Percentiles rank a stretch among this genome's conserved stretches.
These are phyloP conservation scores for Mythimna loreyi DNA, from an alignment of 2,888 invertebrate genomes.

Conservation along the genomic window DNA sequence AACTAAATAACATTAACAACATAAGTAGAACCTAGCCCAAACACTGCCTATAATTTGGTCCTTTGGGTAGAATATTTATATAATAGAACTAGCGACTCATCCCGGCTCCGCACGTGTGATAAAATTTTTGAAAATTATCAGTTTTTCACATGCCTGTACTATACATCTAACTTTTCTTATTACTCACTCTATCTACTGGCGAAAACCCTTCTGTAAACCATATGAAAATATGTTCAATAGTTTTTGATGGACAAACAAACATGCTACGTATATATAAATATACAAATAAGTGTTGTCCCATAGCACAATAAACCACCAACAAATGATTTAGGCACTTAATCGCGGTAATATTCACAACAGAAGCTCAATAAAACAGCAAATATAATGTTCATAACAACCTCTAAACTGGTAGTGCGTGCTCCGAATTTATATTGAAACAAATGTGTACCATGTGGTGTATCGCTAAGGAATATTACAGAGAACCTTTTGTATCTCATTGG, in stretches of 20 bases:
- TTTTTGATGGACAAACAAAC: too few relatives aligned
- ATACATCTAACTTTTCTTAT: too few relatives aligned
- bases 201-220: too few relatives aligned
- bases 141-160: too few relatives aligned
- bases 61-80: too few relatives aligned
- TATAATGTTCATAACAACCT: slow-evolving; percentile 53
- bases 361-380: slow-evolving; percentile 55
- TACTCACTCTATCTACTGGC: too few relatives aligned
- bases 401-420: slow-evolving; percentile 57
- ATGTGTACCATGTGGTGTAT: slow-evolving; percentile 31
- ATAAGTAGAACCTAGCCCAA: too few relatives aligned
- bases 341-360: slow-evolving; percentile 19
- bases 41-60: too few relatives aligned
- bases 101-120: too few relatives aligned
- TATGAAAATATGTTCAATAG: too few relatives aligned
- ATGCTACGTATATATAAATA: background rate
- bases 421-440: slow-evolving; percentile 62
- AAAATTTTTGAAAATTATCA: too few relatives aligned
- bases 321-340: slow-evolving; percentile 18
- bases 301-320: background rate
- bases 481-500: background rate
- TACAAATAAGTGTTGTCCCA: background rate
- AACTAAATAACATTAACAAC: background rate
- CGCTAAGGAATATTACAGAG: slow-evolving; percentile 5
- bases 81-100: too few relatives aligned